These are phyloP conservation scores for Muraenolepis orangiensis DNA, from an alignment of 2,797 vertebrate genomes.

Conservation along the genomic window DNA sequence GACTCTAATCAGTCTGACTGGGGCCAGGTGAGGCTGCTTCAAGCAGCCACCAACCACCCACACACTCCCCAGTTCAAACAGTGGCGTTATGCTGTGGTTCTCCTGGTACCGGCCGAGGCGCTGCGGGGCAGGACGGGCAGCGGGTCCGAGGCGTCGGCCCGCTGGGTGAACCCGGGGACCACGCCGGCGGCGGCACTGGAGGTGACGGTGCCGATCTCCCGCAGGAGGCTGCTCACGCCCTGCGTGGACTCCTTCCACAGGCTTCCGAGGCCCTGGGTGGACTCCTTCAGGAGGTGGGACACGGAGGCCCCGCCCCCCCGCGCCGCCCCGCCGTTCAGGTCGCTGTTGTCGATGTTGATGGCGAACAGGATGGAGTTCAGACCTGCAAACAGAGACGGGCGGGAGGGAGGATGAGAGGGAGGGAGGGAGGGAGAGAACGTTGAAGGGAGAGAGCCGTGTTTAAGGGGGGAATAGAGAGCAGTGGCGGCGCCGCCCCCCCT, in stretches of 20 bases:
- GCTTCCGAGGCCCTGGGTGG: slow-evolving; percentile 92
- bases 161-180: slow-evolving; percentile 86
- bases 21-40: too few species aligned
- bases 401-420: not conserved
- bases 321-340: slow-evolving; percentile 84
- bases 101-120: slow-evolving; percentile 71
- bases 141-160: slow-evolving; percentile 76
- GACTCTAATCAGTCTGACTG: too few species aligned
- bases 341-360: slow-evolving; percentile 96
- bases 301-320: slow-evolving; percentile 78
- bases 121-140: slow-evolving; percentile 86
- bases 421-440: not conserved
- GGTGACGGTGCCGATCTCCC: slow-evolving; percentile 89
- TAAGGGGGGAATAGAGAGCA: not conserved
- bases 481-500: too few species aligned
- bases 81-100: not conserved
- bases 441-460: not conserved
- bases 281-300: slow-evolving; percentile 91
- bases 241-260: slow-evolving; percentile 93
- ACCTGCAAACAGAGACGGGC: slow-evolving; percentile 65
- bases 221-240: slow-evolving; percentile 89
- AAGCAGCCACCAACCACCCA: too few species aligned
- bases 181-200: slow-evolving; percentile 63
- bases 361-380: slow-evolving; percentile 98
- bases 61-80: too few species aligned